These are phyloP conservation scores for Ophonus ardosiacus DNA, from an alignment of 2,888 invertebrate species.

Conservation along the genomic window DNA sequence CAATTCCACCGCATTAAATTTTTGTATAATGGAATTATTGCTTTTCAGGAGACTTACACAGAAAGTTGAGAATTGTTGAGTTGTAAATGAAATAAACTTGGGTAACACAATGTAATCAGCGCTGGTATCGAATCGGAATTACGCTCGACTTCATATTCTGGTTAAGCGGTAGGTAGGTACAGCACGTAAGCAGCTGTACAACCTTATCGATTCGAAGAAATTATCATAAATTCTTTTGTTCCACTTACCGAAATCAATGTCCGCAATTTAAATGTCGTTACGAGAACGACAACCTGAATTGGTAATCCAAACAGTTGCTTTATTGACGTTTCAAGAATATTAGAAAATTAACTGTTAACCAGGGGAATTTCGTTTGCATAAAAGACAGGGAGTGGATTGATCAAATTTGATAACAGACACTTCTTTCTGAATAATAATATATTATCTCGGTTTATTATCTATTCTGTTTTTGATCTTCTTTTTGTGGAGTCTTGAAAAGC, in stretches of 20 bases:
- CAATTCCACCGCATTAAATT: background rate
- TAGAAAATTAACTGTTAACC: background rate
- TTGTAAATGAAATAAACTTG: conserved; percentile 2
- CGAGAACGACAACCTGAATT: background rate
- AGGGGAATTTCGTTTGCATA: too few species aligned
- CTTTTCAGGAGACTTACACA: background rate
- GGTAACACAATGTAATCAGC: background rate
- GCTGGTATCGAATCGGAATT: background rate
- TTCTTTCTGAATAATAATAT: too few species aligned
- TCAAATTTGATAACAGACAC: too few species aligned
- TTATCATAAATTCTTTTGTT: conserved; percentile 24
- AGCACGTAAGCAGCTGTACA: background rate
- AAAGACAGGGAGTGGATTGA: too few species aligned
- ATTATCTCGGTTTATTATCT: too few species aligned
- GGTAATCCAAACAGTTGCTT: background rate
- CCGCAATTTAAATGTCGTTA: conserved; percentile 16
- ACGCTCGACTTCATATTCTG: background rate
- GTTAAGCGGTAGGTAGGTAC: background rate
- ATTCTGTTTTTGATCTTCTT: too few species aligned
- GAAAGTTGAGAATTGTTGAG: background rate
- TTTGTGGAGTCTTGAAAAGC: too few species aligned
- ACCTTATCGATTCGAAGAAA: background rate
- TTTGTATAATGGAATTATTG: background rate
- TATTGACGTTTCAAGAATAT: background rate
- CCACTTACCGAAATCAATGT: conserved; percentile 16